Conservation (phyloP, 2,113 vertebrate genomes). For the Myrmophylax atrothorax region DNA sequence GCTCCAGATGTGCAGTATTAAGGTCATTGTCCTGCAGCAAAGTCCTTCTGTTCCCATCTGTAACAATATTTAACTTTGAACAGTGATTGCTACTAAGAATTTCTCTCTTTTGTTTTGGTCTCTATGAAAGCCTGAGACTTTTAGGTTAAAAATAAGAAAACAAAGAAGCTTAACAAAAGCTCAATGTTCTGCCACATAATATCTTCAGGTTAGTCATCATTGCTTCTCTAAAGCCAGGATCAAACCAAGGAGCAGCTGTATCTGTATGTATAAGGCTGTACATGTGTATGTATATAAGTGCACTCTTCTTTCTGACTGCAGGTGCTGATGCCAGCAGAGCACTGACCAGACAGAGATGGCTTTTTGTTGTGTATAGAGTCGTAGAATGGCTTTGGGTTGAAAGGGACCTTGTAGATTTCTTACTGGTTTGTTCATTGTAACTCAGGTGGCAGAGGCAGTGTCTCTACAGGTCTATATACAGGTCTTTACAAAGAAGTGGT, state of each 20-base stretch:
- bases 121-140: not conserved
- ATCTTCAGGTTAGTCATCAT: not conserved
- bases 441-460: not conserved
- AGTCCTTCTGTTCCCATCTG: conserved; percentile 49
- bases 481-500: not conserved
- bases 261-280: not conserved
- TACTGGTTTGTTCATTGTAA: not conserved
- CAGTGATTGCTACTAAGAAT: not conserved
- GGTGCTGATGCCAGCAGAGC: not conserved
- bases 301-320: not conserved
- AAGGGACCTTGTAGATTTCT: not conserved
- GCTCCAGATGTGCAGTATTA: conserved; percentile 2
- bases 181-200: accelerated
- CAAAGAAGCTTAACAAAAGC: not conserved
- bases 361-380: not conserved
- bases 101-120: not conserved
- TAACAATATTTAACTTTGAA: conserved; percentile 8
- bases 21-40: conserved; percentile 27
- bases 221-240: not conserved
- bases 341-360: not conserved
- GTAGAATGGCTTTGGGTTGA: not conserved
- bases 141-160: not conserved
- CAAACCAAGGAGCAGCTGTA: not conserved
- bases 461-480: not conserved
- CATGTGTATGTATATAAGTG: accelerated